Evolutionary conservation across 2,888 invertebrate species (phyloP).

Genomic region (Deladenus siricidicola): DNA sequence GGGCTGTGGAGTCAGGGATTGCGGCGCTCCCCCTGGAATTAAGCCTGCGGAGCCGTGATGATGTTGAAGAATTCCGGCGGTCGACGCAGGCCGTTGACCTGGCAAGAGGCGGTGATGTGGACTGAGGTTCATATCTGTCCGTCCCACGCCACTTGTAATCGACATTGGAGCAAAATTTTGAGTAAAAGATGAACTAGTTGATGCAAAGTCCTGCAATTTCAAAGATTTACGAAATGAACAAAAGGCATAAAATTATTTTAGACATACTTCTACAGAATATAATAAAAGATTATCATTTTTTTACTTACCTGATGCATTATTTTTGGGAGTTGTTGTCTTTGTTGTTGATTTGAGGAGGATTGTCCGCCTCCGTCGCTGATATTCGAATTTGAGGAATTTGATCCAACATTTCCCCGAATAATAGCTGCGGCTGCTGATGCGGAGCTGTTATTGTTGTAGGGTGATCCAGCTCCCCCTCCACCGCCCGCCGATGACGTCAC

Average conservation of each 20-base stretch:
- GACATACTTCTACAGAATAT: no score
- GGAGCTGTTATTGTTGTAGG: not conserved
- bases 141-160: constrained; percentile 3
- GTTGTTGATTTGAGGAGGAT: constrained; percentile 3
- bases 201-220: constrained; percentile 27
- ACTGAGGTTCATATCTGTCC: constrained; percentile 1
- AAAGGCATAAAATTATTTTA: no score
- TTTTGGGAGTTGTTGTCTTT: constrained; percentile 17
- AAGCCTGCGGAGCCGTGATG: constrained; percentile 20
- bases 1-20: constrained; percentile 32
- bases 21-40: constrained; percentile 24
- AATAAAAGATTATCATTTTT: no score
- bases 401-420: not conserved
- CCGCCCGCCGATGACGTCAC: constrained; percentile 9
- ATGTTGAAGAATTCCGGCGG: constrained; percentile 26
- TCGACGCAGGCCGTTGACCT: constrained; percentile 30
- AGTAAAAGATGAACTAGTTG: constrained; percentile 11
- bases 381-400: not conserved
- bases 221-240: constrained; percentile 1
- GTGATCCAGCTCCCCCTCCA: not conserved
- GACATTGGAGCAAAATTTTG: constrained; percentile 11
- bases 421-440: no score
- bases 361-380: not conserved
- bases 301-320: constrained; percentile 18
- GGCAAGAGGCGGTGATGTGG: constrained; percentile 9